Evolutionary conservation across 1,140 invertebrate genomes (phyloP).

Genomic region (Drosophila tsacasi): DNA sequence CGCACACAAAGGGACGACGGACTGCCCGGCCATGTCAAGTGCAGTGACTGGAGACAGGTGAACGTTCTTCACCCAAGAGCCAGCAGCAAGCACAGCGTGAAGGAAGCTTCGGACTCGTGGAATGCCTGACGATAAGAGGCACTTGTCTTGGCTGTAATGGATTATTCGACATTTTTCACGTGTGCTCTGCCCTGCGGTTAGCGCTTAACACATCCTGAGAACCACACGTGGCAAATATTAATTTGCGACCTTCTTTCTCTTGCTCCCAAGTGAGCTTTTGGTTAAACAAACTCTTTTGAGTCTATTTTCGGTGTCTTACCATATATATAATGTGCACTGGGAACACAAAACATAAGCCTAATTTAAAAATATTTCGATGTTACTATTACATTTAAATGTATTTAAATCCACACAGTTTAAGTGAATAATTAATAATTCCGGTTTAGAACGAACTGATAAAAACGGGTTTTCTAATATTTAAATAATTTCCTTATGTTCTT

Average conservation of each 20-base stretch:
- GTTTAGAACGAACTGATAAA: too few relatives aligned
- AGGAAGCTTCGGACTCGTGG: constrained; percentile 13
- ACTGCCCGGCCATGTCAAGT: constrained; percentile 28
- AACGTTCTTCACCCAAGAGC: neutral
- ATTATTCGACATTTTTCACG: constrained; percentile 73
- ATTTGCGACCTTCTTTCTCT: constrained; percentile 46
- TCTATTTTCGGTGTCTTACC: constrained; percentile 17
- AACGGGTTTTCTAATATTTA: too few relatives aligned
- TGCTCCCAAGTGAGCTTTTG: neutral
- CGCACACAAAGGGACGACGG: constrained; percentile 1
- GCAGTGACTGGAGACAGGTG: constrained; percentile 25
- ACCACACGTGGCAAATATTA: constrained; percentile 75
- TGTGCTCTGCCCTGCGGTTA: constrained; percentile 30
- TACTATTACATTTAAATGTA: too few relatives aligned
- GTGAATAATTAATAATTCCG: too few relatives aligned
- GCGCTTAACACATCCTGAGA: constrained; percentile 52
- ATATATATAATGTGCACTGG: neutral
- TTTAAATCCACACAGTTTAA: too few relatives aligned
- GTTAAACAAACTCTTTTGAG: constrained; percentile 22
- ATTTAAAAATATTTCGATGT: too few relatives aligned
- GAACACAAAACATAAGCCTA: neutral
- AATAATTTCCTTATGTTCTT: neutral
- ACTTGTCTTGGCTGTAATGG: constrained; percentile 55
- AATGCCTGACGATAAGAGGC: constrained; percentile 45
- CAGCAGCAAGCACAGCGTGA: neutral